A percentile compares a stretch with the other conserved stretches of the same genome.
phyloP scores from a whole-genome alignment of 2,797 vertebrate genomes.

The Coracias cyanogaster region DNA sequence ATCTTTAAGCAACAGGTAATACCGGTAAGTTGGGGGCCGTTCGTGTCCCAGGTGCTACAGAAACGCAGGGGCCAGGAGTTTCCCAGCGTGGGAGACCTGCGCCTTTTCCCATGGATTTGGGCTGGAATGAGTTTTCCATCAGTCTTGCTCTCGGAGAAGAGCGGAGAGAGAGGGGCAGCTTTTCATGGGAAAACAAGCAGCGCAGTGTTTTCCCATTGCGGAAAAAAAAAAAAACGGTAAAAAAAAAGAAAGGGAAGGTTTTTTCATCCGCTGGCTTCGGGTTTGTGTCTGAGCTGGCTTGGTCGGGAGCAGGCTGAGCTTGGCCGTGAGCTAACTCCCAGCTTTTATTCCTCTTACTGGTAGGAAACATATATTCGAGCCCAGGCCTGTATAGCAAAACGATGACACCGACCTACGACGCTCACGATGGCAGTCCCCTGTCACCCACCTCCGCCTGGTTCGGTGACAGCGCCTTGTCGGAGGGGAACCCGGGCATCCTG shows the following conservation, averaged over 20 bases:
- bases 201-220: background rate
- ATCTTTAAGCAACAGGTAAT: conserved; percentile 47
- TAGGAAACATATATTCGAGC: conserved; percentile 98
- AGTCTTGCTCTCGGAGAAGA: conserved; percentile 43
- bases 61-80: background rate
- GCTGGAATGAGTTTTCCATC: conserved; percentile 53
- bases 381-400: conserved; percentile 99
- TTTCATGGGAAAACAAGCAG: conserved; percentile 48
- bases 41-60: background rate
- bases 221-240: background rate
- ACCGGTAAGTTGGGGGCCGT: conserved; percentile 39
- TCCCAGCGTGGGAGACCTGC: background rate
- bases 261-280: background rate
- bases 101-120: conserved; percentile 38
- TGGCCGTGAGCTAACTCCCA: background rate
- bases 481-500: conserved; percentile 97
- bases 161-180: conserved; percentile 28
- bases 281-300: background rate
- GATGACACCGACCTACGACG: conserved; percentile 98
- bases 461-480: conserved; percentile 96
- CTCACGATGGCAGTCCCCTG: conserved; percentile 95
- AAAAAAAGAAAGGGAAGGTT: background rate
- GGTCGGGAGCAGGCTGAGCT: background rate
- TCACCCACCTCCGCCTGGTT: conserved; percentile 98
- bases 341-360: conserved; percentile 53